Evolutionary conservation across 2,888 invertebrate species (phyloP), one percentile per base, ranked within the genome.

Genomic region (Papilio gigon): DNA sequence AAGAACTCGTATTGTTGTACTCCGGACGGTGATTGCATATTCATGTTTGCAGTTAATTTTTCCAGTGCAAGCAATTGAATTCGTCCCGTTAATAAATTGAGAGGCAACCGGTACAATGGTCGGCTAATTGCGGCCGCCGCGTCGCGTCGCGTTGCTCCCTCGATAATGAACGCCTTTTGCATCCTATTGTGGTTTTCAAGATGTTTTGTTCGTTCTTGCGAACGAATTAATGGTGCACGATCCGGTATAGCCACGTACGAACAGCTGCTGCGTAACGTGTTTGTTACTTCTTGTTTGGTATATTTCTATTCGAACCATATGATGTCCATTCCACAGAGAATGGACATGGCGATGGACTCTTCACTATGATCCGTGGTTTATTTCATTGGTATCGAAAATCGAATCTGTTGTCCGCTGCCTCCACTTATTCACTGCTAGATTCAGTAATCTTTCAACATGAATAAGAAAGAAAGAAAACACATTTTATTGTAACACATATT

Each of bases 21-120:
- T 20, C 6, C n/a, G 40, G 6, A 20, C 60, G 40, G 50, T 67
- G 50, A 67, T 67, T 67, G 67, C 40, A 40, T 67, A 60, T 67
- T 67, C 67, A 67, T 60, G 50, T 67, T 67, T 61, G 67, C 60
- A 61, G 20, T 61, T 66, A 47, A 66, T 66, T 66, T 53, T 60
- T 61, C 27, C 61, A 40, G 27, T 35, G 50, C 60, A 12, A 17
- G 33, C 66, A 60, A 61, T 67, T 67, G 67, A 67, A 67, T 61
- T 67, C 60, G 67, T 67, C 37, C 60, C 30, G 20, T 67, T 61
- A 40, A 67, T 67, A 67, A 67, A 67, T 67, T 61, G 67, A 50
- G 61, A 67, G 67, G 20, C 47, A 59, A 50, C 27, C 27, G 37
- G 60, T 61, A 61, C 67, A 53, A 60, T 53, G 67, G 35, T 25